phyloP scores from a whole-genome alignment of 1,140 invertebrate genomes.

The Elysia chlorotica region DNA sequence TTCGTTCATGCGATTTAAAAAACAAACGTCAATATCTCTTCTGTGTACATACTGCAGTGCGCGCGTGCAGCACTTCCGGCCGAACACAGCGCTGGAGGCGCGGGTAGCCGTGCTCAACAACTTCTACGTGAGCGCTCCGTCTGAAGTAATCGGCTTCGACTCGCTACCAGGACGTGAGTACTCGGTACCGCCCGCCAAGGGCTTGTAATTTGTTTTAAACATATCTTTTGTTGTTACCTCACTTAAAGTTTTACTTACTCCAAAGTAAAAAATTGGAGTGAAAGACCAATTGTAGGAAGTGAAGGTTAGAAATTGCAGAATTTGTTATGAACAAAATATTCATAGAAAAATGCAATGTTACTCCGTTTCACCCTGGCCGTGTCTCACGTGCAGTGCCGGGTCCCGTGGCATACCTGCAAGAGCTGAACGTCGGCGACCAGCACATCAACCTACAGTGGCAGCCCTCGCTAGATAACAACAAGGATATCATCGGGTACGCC shows the following conservation, averaged over 20 bases:
- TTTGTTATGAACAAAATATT: background rate
- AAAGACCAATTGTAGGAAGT: too few relatives aligned
- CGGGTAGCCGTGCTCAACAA: constrained; percentile 10
- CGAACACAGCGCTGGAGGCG: constrained; percentile 6
- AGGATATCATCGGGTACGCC: constrained; percentile 87
- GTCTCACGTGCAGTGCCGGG: constrained; percentile 73
- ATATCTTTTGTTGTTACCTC: background rate
- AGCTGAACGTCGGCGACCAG: constrained; percentile 84
- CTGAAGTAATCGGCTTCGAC: background rate
- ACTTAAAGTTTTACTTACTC: background rate
- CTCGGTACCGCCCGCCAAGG: background rate
- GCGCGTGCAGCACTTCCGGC: background rate
- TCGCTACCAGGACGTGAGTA: constrained; percentile 13
- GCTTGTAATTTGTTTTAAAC: background rate
- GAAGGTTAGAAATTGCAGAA: too few relatives aligned
- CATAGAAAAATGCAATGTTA: background rate
- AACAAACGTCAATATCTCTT: too few relatives aligned
- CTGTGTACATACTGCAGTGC: too few relatives aligned
- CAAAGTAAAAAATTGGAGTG: background rate
- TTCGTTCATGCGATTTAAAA: too few relatives aligned
- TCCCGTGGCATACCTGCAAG: constrained; percentile 80
- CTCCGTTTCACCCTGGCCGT: background rate
- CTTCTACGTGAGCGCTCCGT: constrained; percentile 12
- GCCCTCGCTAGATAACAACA: constrained; percentile 88
- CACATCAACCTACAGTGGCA: constrained; percentile 89